phyloP scores from a whole-genome alignment of 2,888 invertebrate genomes.

The Xanthia togata region DNA sequence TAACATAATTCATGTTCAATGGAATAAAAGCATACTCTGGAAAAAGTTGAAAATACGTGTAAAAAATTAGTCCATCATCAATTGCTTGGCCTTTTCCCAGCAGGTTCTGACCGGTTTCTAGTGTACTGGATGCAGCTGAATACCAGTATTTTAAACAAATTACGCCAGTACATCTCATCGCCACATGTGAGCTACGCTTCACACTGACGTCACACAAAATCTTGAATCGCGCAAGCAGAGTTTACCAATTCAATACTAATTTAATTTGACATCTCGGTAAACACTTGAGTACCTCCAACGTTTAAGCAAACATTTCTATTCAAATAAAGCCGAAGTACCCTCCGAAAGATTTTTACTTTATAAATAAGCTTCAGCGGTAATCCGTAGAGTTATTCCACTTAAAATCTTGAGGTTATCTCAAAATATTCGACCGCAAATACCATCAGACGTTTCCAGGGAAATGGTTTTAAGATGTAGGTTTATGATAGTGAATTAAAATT shows the following conservation, averaged over 20 bases:
- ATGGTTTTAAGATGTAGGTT: slow-evolving; percentile 31
- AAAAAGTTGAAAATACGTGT: no score
- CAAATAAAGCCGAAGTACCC: slow-evolving; percentile 32
- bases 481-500: slow-evolving; percentile 21
- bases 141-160: neutral
- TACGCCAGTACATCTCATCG: neutral
- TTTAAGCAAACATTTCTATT: slow-evolving; percentile 34
- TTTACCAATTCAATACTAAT: slow-evolving; percentile 19
- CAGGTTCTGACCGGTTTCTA: neutral
- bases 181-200: no score
- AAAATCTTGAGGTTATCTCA: slow-evolving; percentile 43
- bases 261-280: slow-evolving; percentile 30
- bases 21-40: neutral
- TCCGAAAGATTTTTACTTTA: slow-evolving; percentile 36
- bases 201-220: no score
- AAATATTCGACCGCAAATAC: slow-evolving; percentile 30
- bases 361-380: slow-evolving; percentile 38
- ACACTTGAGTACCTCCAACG: slow-evolving; percentile 1
- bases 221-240: no score
- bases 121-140: neutral
- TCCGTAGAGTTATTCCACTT: slow-evolving; percentile 38
- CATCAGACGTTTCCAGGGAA: slow-evolving; percentile 13
- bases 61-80: neutral
- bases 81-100: neutral
- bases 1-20: neutral